phyloP scores from a whole-genome alignment of 2,888 invertebrate genomes.

The Amaurobius ferox region DNA sequence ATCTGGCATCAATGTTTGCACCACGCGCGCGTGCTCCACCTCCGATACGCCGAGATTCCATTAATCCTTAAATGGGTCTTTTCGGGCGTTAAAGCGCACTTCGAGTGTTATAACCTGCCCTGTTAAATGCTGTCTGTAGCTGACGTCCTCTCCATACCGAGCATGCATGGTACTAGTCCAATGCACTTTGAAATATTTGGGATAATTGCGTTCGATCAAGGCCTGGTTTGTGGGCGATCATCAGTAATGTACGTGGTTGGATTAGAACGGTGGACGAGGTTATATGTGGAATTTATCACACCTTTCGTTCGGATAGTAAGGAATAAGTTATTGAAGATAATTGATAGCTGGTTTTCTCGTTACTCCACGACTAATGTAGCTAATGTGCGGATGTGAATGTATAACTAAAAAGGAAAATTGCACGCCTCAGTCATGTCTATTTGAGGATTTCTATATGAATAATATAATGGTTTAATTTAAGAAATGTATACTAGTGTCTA shows the following conservation, averaged over 20 bases:
- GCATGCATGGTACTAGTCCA: not conserved
- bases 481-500: too few relatives aligned
- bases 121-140: constrained; percentile 53
- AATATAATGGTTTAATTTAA: too few relatives aligned
- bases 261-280: too few relatives aligned
- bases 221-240: not conserved
- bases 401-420: too few relatives aligned
- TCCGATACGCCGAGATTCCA: constrained; percentile 22
- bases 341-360: too few relatives aligned
- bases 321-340: too few relatives aligned
- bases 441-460: too few relatives aligned
- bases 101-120: constrained; percentile 28
- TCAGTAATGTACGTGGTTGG: not conserved
- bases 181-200: not conserved
- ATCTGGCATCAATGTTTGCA: constrained; percentile 42
- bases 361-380: too few relatives aligned
- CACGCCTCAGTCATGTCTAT: too few relatives aligned
- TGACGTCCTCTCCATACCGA: constrained; percentile 13
- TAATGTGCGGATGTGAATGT: too few relatives aligned
- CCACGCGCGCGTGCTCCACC: not conserved
- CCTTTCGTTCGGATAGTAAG: too few relatives aligned
- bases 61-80: constrained; percentile 44
- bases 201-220: not conserved
- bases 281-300: too few relatives aligned
- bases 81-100: constrained; percentile 65